Evolutionary conservation across 2,888 invertebrate species (phyloP), one percentile per base, ranked within the genome.

Genomic region (Drosophila parthenogenetica): DNA sequence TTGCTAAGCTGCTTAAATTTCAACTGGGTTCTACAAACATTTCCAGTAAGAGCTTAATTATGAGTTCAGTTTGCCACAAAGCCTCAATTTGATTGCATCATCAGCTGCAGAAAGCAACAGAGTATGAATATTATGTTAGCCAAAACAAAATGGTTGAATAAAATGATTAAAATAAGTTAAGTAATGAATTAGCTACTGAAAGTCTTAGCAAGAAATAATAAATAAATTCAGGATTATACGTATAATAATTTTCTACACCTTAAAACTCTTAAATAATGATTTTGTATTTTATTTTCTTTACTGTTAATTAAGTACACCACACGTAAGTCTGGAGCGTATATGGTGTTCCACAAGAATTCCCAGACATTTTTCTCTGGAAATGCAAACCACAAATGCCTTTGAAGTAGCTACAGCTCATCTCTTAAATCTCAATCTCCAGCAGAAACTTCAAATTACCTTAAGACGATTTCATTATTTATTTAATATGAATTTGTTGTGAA

Each of bases 1-100:
- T 16, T 49, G 58, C 63, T 53, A 51, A 78, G 62, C 78, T 60
- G 64, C 70, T 81, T 78, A 75, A 35, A 58, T 67, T 32, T 55
- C n/a, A 11, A 22, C 29, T 49, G 25, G 13, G 58, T 54, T 53
- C 37, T 3, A 35, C 29, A 14, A 17, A 43, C 35, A 57, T 40
- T 58, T 62, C 43, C 5, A 13, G 37, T 29, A 32, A 19, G n/a
- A 35, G 49, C 53, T 48, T 60, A 60, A 66, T 54, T 53, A 55
- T 40, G 16, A 13, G 43, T n/a, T 16, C 5, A 25, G 37, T 25
- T 48, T 17, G 37, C 22, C 37, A 19, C 39, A 48, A 58, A 58
- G 37, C 46, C 25, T 14, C 35, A 17, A 10, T 2, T 25, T 19
- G 22, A 57, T 57, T 57, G 45, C 22, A 25, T 57, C 35, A 39